phyloP scores from a whole-genome alignment of 2,888 invertebrate species.

The Leistus spinibarbis region DNA sequence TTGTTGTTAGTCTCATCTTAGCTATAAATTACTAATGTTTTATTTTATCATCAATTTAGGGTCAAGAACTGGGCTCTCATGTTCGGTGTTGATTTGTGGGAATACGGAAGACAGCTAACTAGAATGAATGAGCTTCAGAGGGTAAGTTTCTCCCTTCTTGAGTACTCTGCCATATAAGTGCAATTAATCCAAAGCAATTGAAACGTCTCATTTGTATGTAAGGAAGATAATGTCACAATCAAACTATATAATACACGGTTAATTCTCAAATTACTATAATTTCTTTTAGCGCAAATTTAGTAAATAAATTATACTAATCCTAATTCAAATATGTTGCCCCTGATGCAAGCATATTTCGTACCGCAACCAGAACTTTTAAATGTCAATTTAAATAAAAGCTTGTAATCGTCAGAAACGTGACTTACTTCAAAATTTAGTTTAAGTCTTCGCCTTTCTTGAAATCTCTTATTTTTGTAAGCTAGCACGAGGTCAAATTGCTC shows the following conservation, averaged over 20 bases:
- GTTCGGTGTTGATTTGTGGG: conserved; percentile 90
- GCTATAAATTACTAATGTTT: background rate
- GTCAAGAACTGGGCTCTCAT: conserved; percentile 91
- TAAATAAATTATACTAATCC: no score
- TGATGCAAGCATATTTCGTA: no score
- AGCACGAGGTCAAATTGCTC: background rate
- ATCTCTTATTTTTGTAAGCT: background rate
- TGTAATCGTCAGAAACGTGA: no score
- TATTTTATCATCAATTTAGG: conserved; percentile 64
- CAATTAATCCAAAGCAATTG: background rate
- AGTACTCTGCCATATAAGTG: background rate
- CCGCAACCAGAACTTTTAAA: no score
- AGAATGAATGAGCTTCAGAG: conserved; percentile 87
- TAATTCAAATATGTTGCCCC: no score
- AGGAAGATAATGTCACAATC: background rate
- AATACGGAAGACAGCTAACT: conserved; percentile 84
- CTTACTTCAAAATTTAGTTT: no score
- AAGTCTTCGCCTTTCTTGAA: no score
- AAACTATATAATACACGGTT: no score
- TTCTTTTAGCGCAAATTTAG: no score
- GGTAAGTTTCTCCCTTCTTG: conserved; percentile 64
- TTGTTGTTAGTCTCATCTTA: no score
- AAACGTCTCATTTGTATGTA: background rate
- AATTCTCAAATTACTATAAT: no score
- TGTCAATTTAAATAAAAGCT: no score